These are phyloP conservation scores for Psilopogon haemacephalus DNA, from an alignment of 2,113 vertebrate species.

Conservation along the genomic window DNA sequence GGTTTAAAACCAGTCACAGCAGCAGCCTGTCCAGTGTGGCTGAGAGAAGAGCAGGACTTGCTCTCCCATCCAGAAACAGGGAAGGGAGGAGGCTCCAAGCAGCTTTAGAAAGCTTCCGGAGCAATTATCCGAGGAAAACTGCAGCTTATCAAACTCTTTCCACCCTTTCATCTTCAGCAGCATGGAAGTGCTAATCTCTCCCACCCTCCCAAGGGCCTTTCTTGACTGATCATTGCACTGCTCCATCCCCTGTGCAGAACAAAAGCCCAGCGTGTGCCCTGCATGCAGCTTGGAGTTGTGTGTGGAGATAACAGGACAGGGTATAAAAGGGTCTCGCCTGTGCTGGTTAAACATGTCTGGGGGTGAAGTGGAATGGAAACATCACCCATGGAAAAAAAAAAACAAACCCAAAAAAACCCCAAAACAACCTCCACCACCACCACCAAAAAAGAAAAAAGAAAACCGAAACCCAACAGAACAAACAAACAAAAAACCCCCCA, in stretches of 20 bases:
- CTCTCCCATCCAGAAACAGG: neutral
- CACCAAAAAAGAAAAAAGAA: no score
- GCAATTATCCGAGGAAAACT: constrained; percentile 18
- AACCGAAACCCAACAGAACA: no score
- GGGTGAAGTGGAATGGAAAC: neutral
- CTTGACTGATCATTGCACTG: constrained; percentile 61
- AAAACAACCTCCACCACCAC: no score
- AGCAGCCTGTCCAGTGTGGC: neutral
- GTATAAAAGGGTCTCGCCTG: neutral
- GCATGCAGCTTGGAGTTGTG: neutral
- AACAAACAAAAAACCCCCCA: no score
- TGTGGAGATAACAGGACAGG: neutral
- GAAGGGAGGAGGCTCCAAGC: neutral
- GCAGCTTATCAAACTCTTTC: constrained; percentile 56
- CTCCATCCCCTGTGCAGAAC: neutral
- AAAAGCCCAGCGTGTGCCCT: constrained; percentile 9
- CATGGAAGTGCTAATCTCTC: constrained; percentile 60
- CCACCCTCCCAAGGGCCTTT: neutral
- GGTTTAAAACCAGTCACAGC: neutral
- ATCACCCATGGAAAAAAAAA: neutral
- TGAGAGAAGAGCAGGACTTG: neutral
- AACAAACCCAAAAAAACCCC: no score
- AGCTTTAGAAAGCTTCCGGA: neutral
- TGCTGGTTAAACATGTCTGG: neutral
- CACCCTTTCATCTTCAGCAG: constrained; percentile 54